These are phyloP conservation scores for Cotesia chilonis DNA, from an alignment of 1,140 invertebrate species.

Conservation along the genomic window DNA sequence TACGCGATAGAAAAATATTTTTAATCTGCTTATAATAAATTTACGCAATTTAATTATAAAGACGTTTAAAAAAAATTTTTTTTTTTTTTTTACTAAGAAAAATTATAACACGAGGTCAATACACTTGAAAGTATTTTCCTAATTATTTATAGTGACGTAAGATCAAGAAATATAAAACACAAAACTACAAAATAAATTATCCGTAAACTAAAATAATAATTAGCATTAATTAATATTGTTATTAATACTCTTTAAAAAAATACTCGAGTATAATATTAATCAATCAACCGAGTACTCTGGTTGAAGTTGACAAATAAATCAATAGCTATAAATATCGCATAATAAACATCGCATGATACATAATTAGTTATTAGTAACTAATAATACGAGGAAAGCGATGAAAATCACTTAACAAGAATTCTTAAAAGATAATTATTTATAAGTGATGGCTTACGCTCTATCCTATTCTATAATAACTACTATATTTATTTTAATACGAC, in stretches of 20 bases:
- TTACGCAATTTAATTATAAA: no score
- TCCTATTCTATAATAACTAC: constrained; percentile 21
- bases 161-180: no score
- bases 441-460: not conserved
- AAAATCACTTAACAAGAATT: constrained; percentile 43
- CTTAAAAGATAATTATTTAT: constrained; percentile 40
- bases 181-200: no score
- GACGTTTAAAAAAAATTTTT: no score
- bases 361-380: constrained; percentile 24
- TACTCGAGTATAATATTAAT: no score
- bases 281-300: constrained; percentile 8
- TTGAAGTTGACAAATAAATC: no score
- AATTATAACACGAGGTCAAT: constrained; percentile 17
- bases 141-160: not conserved
- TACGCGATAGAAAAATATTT: no score
- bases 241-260: no score
- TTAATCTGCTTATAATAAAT: no score
- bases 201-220: no score
- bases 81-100: not conserved
- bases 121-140: constrained; percentile 5
- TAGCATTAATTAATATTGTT: no score
- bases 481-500: constrained; percentile 6
- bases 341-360: constrained; percentile 11
- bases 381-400: constrained; percentile 41
- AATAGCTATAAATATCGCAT: no score